A percentile compares a stretch with the other conserved stretches of the same genome.
Conservation (phyloP, 2,113 vertebrate genomes). For the Gymnocephalus cernua region DNA sequence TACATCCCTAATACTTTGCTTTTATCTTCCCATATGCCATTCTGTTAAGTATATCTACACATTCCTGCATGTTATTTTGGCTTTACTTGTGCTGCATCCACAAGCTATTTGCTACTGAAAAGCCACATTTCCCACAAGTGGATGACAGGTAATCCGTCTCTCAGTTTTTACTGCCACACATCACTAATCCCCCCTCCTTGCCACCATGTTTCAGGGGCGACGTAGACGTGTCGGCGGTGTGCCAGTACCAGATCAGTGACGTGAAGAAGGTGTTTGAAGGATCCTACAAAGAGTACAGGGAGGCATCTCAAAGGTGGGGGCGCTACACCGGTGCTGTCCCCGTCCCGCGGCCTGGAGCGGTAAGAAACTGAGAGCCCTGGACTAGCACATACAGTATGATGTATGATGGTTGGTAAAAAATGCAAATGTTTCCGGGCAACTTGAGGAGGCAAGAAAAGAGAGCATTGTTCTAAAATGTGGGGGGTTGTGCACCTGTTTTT, state of each 20-base stretch:
- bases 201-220: conserved; percentile 88
- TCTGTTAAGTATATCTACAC: neutral
- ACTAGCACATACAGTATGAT: neutral
- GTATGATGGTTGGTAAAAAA: neutral
- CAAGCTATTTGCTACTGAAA: neutral
- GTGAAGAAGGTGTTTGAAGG: conserved; percentile 94
- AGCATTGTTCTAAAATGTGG: neutral
- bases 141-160: conserved; percentile 43
- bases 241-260: conserved; percentile 90
- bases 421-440: conserved; percentile 1
- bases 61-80: neutral
- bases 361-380: conserved; percentile 78
- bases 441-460: neutral
- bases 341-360: conserved; percentile 89
- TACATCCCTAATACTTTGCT: too few species aligned
- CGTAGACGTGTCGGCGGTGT: conserved; percentile 92
- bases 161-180: conserved; percentile 34
- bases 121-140: conserved; percentile 21
- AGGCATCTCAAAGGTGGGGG: conserved; percentile 92
- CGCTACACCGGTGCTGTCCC: conserved; percentile 88
- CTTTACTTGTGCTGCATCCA: neutral
- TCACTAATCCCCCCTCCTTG: conserved; percentile 35
- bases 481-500: conserved; percentile 2
- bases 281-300: conserved; percentile 93
- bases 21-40: neutral